Percentiles rank a stretch among this genome's conserved stretches.
Evolutionary conservation across 2,113 vertebrate species (phyloP).

Genomic region (Chaetodon trifascialis): DNA sequence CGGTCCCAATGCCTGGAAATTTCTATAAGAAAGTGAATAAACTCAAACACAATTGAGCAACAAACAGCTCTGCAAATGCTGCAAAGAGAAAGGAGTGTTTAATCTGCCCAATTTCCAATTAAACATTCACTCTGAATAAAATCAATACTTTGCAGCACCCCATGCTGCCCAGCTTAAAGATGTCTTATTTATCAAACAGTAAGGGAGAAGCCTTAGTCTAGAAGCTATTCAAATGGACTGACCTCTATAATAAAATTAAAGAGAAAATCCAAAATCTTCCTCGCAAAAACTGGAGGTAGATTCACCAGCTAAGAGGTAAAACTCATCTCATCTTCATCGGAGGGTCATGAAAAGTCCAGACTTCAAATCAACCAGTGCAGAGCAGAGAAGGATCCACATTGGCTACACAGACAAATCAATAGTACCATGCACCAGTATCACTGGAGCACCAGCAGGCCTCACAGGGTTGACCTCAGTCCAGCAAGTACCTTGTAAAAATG

Average conservation of each 20-base stretch:
- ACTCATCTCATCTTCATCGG: too few species aligned
- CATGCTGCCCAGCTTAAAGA: not conserved
- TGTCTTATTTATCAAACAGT: slow-evolving; percentile 11
- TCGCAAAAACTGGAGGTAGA: not conserved
- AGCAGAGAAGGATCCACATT: not conserved
- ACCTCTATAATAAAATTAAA: not conserved
- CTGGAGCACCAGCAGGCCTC: not conserved
- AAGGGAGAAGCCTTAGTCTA: not conserved
- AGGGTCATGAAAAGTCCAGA: not conserved
- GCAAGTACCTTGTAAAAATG: not conserved
- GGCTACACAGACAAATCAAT: not conserved
- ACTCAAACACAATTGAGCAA: not conserved
- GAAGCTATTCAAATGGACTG: not conserved
- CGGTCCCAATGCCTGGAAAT: not conserved
- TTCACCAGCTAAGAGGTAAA: not conserved
- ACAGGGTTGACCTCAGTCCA: not conserved
- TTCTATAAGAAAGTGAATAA: slow-evolving; percentile 18
- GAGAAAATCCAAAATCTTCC: not conserved
- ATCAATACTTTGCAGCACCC: slow-evolving; percentile 37
- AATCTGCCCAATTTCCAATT: slow-evolving; percentile 36
- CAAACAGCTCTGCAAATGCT: slow-evolving; percentile 7
- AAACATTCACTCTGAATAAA: slow-evolving; percentile 36
- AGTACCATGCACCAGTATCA: not conserved
- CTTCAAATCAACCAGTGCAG: not conserved
- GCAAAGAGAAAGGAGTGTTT: slow-evolving; percentile 25